phyloP scores from a whole-genome alignment of 2,797 vertebrate genomes.

The Typhlichthys subterraneus region DNA sequence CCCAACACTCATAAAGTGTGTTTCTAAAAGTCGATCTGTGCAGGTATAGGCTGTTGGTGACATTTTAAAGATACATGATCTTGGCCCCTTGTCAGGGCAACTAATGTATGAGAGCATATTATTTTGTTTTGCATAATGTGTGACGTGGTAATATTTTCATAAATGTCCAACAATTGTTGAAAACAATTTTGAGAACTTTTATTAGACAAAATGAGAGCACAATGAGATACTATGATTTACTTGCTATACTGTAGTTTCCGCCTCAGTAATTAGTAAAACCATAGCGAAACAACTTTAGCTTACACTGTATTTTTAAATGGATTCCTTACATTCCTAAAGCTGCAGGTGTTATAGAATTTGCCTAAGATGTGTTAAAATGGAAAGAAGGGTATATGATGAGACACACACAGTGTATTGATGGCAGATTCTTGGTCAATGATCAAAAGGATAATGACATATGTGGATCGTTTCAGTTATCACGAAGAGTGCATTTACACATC shows the following conservation, averaged over 20 bases:
- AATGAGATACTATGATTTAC: no score
- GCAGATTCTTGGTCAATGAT: neutral
- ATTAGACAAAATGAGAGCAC: neutral
- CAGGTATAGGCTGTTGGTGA: no score
- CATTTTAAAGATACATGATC: no score
- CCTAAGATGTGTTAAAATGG: neutral
- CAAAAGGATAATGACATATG: neutral
- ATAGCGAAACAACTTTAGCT: conserved; percentile 2
- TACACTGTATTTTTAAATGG: neutral
- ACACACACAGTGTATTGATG: neutral
- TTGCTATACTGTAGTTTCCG: no score
- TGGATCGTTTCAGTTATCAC: neutral
- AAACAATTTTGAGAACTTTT: neutral
- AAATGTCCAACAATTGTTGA: no score
- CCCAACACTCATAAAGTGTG: no score
- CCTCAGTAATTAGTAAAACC: neutral
- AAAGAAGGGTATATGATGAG: neutral
- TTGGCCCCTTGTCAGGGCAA: conserved; percentile 1
- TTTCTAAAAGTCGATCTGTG: neutral
- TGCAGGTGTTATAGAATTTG: neutral
- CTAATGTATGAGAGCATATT: conserved; percentile 5
- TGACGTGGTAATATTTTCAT: conserved; percentile 7
- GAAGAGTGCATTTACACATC: neutral
- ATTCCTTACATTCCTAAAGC: neutral
- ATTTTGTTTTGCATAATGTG: conserved; percentile 37